These are phyloP conservation scores for Pygmarrhopalites habei DNA, from an alignment of 1,140 invertebrate genomes.

Conservation along the genomic window DNA sequence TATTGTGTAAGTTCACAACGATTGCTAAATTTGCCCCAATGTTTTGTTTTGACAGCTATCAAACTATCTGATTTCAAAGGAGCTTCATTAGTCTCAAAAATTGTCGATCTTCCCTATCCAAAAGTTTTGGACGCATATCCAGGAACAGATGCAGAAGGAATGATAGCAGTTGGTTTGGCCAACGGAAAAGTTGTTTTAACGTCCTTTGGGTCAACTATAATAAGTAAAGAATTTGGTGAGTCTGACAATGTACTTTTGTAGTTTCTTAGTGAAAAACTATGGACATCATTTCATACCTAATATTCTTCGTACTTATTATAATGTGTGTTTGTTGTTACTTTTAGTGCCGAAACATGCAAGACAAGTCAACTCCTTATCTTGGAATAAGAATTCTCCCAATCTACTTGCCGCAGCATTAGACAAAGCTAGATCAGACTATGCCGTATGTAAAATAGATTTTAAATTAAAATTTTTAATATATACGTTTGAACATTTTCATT, in stretches of 20 bases:
- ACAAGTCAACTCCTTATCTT: constrained; percentile 77
- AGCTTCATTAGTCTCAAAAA: constrained; percentile 59
- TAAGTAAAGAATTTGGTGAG: constrained; percentile 70
- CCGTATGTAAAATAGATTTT: no score
- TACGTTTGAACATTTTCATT: no score
- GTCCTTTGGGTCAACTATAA: constrained; percentile 65
- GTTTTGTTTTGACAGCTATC: constrained; percentile 49
- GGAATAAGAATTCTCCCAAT: constrained; percentile 78
- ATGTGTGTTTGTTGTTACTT: neutral
- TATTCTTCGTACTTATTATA: neutral
- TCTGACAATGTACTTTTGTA: no score
- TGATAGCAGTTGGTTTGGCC: constrained; percentile 74
- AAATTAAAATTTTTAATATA: no score
- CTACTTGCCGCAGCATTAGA: constrained; percentile 77
- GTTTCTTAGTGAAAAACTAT: no score
- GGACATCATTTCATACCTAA: no score
- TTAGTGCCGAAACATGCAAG: constrained; percentile 69
- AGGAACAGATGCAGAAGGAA: constrained; percentile 59
- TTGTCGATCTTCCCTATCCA: constrained; percentile 58
- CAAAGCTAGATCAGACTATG: constrained; percentile 47
- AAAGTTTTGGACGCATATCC: constrained; percentile 74
- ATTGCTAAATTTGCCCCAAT: constrained; percentile 27
- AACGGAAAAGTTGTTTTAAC: constrained; percentile 77
- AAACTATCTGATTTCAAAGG: constrained; percentile 58
- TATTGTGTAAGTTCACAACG: constrained; percentile 11